phyloP scores from a whole-genome alignment of 2,888 invertebrate species.

The Drosophila infuscata region DNA sequence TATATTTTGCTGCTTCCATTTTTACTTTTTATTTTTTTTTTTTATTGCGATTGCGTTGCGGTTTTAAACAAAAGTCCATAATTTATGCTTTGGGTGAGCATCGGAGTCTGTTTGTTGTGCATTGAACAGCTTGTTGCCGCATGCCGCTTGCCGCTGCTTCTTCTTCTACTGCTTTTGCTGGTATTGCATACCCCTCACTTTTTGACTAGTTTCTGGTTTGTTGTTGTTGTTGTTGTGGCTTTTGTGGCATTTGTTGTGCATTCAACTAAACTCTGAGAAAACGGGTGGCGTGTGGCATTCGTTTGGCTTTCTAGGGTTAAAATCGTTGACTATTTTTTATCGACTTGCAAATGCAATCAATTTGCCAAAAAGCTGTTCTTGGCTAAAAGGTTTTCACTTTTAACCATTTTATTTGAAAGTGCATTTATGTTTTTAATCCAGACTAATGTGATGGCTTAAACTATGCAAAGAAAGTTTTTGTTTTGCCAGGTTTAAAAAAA shows the following conservation, averaged over 20 bases:
- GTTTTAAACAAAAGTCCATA: conserved; percentile 76
- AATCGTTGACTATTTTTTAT: conserved; percentile 10
- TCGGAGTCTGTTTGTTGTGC: conserved; percentile 37
- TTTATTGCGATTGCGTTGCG: conserved; percentile 49
- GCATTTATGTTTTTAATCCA: neutral
- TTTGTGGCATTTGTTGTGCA: conserved; percentile 62
- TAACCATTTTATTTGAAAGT: neutral
- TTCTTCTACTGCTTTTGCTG: conserved; percentile 1
- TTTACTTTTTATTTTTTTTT: neutral
- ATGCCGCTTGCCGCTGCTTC: neutral
- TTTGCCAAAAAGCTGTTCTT: neutral
- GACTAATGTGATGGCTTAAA: neutral
- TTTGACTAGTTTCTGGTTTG: conserved; percentile 28
- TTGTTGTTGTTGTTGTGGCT: conserved; percentile 38
- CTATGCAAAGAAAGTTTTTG: neutral
- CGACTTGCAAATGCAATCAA: conserved; percentile 24
- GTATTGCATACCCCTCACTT: conserved; percentile 42
- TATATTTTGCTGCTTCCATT: conserved; percentile 21
- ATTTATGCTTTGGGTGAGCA: conserved; percentile 74
- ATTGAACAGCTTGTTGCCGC: conserved; percentile 45
- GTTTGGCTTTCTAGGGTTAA: conserved; percentile 11
- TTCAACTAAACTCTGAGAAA: conserved; percentile 56
- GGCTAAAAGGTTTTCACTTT: neutral
- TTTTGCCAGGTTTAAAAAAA: conserved; percentile 8
- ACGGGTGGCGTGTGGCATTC: conserved; percentile 42